Conservation (phyloP, 2,888 invertebrate genomes). For the Vanessa cardui region DNA sequence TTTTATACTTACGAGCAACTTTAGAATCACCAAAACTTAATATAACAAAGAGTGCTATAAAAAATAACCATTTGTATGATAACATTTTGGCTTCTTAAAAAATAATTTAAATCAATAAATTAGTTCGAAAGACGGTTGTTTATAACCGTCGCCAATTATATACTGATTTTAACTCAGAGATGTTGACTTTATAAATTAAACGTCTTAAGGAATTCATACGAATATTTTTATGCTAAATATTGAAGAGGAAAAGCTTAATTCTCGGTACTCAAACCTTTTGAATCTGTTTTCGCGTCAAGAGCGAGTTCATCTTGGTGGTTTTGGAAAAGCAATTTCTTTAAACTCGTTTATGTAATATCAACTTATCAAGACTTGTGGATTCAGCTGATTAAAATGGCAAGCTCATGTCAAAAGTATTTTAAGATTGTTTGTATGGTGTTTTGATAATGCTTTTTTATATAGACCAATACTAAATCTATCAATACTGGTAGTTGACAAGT, state of each 20-base stretch:
- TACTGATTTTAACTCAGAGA: constrained; percentile 12
- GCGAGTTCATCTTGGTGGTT: neutral
- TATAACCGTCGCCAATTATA: constrained; percentile 21
- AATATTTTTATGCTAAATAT: constrained; percentile 18
- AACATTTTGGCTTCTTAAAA: constrained; percentile 27
- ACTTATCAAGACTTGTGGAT: too few species aligned
- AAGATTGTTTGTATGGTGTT: too few species aligned
- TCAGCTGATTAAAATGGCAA: too few species aligned
- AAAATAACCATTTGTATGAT: constrained; percentile 16
- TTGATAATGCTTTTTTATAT: too few species aligned
- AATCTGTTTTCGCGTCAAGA: neutral
- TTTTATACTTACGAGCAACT: constrained; percentile 44
- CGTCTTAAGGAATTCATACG: constrained; percentile 21
- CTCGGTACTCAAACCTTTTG: neutral
- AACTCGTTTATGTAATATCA: too few species aligned
- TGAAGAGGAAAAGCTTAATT: constrained; percentile 5
- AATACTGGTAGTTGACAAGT: too few species aligned
- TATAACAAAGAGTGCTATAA: constrained; percentile 35
- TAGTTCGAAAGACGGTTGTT: constrained; percentile 19
- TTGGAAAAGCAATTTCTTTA: too few species aligned
- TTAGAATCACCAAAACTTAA: constrained; percentile 38
- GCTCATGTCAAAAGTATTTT: too few species aligned
- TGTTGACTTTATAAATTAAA: constrained; percentile 24
- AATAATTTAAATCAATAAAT: neutral
- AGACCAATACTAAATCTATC: too few species aligned